These are phyloP conservation scores for Tachuris rubrigastra DNA, from an alignment of 2,113 vertebrate species.

Conservation along the genomic window DNA sequence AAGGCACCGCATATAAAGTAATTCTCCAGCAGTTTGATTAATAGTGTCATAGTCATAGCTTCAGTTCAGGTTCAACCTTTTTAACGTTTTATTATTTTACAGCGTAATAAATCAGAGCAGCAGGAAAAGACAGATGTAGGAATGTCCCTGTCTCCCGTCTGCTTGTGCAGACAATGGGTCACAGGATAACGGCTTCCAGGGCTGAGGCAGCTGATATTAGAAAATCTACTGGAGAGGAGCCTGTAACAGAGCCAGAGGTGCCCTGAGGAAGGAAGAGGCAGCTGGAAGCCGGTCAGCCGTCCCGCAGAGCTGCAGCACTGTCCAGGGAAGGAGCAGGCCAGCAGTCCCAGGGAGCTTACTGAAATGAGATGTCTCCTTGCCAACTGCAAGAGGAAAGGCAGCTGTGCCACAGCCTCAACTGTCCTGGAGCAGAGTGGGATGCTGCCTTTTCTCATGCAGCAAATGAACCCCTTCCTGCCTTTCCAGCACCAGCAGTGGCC, in stretches of 20 bases:
- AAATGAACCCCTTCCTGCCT: neutral
- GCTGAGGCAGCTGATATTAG: neutral
- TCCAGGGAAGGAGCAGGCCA: fast-evolving
- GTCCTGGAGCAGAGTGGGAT: fast-evolving
- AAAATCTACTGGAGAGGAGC: neutral
- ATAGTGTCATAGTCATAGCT: constrained; percentile 62
- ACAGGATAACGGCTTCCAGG: neutral
- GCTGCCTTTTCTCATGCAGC: neutral
- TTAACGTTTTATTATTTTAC: constrained; percentile 72
- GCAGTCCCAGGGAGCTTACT: neutral
- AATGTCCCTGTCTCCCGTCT: neutral
- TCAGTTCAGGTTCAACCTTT: constrained; percentile 72
- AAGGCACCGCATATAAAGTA: constrained; percentile 45
- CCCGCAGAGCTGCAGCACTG: neutral
- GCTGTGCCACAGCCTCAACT: neutral
- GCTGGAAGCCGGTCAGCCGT: neutral
- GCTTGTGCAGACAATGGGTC: constrained; percentile 5
- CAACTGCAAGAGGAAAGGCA: neutral
- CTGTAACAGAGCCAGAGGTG: neutral
- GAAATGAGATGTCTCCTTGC: neutral
- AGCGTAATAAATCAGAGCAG: constrained; percentile 66
- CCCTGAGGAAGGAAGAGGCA: neutral
- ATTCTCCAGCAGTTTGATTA: constrained; percentile 69
- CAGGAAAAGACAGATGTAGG: constrained; percentile 43
- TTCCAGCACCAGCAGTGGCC: neutral